Base-by-base conservation (phyloP, 2,888 invertebrate genomes). In the Calameuta pallipes region DNA sequence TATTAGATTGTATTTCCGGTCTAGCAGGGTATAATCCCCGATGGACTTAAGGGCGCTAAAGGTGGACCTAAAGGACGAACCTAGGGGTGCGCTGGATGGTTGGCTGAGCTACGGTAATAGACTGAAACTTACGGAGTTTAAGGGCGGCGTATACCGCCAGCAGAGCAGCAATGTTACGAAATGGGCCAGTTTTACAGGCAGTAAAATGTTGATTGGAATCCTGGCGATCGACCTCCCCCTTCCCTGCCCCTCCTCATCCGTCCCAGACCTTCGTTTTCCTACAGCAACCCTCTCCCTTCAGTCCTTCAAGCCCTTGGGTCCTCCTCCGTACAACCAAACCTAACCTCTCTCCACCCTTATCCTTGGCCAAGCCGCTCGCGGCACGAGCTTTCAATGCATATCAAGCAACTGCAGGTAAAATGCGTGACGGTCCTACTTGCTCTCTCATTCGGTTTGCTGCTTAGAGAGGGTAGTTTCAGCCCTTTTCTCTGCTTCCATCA, bases 171-270 rank as follows among this genome's bases (percentile, higher is more conserved):
- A 86, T 85, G 86, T 86, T 88, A 84, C 85, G 86, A 87, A 89
- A 89, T 86, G 85, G 87, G 84, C 81, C 84, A 87, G 84, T 88
- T 89, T 88, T 89, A 89, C 87, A 88, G 87, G 84, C 88, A 88
- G 88, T 89, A 88, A 89, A 89, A 89, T 87, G 88, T 87, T 89
- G 89, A 89, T 89, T 89, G 87, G 87, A 89, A 89, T 87, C 85
- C 85, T 80, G 83, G 80, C 83, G 85, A 89, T 88, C 86, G 86
- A 56, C 56, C 56, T 84, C 80, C 77, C 80, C 81, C 77, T 74
- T 81, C 77, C 75, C 76, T 76, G 77, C 82, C 82, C 79, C 74
- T 74, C 80, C 78, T 80, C 80, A 79, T 81, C 80, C 80, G 70
- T 78, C 78, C 79, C 71, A 75, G 82, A 75, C 83, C 80, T 79